Percentiles rank a stretch among this genome's conserved stretches.
These are phyloP conservation scores for Ictalurus punctatus DNA, from an alignment of 2,113 vertebrate genomes.

Conservation along the genomic window DNA sequence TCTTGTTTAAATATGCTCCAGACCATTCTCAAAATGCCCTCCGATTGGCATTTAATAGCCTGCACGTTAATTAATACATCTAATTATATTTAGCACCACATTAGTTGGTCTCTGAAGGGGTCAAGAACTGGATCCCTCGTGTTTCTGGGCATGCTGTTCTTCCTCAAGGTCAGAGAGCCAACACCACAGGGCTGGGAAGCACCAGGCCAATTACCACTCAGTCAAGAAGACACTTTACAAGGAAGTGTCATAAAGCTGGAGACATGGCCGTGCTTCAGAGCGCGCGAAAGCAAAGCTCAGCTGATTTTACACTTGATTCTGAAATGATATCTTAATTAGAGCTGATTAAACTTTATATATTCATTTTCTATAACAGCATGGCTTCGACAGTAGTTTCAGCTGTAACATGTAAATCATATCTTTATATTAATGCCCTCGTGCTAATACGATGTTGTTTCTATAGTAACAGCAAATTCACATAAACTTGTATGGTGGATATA, in stretches of 20 bases:
- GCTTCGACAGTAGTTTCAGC: neutral
- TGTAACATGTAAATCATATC: neutral
- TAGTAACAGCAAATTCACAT: neutral
- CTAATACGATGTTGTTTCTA: neutral
- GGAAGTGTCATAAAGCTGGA: neutral
- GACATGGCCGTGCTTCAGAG: slow-evolving; percentile 15
- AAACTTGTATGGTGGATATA: neutral
- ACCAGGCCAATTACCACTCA: slow-evolving; percentile 12
- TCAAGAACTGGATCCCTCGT: neutral
- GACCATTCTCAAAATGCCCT: neutral
- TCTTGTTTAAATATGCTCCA: neutral
- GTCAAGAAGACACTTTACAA: slow-evolving; percentile 8
- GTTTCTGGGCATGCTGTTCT: neutral
- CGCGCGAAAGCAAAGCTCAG: neutral
- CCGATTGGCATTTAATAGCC: slow-evolving; percentile 8
- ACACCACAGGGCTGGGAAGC: neutral
- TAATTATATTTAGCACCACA: neutral
- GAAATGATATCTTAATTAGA: neutral
- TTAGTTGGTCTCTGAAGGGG: neutral
- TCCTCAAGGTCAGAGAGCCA: slow-evolving; percentile 21
- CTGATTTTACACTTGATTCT: neutral
- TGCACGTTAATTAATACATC: slow-evolving; percentile 12
- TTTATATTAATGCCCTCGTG: neutral
- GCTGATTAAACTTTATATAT: neutral
- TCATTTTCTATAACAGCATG: neutral